Evolutionary conservation across 2,888 invertebrate species (phyloP), one percentile per base, ranked within the genome.

Genomic region (Peribatodes rhomboidaria): DNA sequence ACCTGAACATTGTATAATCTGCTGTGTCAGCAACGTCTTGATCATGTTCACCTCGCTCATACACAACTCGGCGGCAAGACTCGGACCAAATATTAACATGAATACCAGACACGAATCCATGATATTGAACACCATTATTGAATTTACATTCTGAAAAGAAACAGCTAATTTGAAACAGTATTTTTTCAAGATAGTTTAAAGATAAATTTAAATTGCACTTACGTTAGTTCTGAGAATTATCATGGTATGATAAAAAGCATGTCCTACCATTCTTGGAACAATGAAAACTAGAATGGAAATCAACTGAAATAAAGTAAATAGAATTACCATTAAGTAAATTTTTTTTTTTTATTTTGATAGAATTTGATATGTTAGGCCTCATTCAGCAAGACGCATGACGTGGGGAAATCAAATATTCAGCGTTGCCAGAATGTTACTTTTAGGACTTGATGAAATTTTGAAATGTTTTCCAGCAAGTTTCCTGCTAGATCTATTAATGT

Each of bases 1-100:
- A 47, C 47, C 47, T 27, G 47, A 14, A 31, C 47, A 47, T 14
- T 47, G 27, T 27, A 47, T 47, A 27, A 47, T 47, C 13, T 47
- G 47, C 27, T 47, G 47, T n/a, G 47, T 47, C 1, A 47, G 47
- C 7, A 47, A 3, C 9, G n/a, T 27, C 27, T 31, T 47, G 14
- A 47, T 47, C 0, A 27, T n/a, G 0, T 47, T 22, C 9, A 47
- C 47, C 14, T 47, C 47, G 1, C n/a, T 47, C 14, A 27, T n/a
- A 27, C 47, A 47, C 27, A 47, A 14, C 47, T 47, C 47, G 8
- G 47, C 27, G 9, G 47, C 47, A 14, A 47, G n/a, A 9, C 27
- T 27, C 27, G 47, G 47, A 2, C 47, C 31, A n/a, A 47, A 14
- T 14, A 47, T n/a, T 27, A 27, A 47, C 14, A 9, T 1, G 8